Evolutionary conservation across 2,113 vertebrate genomes (phyloP).

Genomic region (Picathartes gymnocephalus): DNA sequence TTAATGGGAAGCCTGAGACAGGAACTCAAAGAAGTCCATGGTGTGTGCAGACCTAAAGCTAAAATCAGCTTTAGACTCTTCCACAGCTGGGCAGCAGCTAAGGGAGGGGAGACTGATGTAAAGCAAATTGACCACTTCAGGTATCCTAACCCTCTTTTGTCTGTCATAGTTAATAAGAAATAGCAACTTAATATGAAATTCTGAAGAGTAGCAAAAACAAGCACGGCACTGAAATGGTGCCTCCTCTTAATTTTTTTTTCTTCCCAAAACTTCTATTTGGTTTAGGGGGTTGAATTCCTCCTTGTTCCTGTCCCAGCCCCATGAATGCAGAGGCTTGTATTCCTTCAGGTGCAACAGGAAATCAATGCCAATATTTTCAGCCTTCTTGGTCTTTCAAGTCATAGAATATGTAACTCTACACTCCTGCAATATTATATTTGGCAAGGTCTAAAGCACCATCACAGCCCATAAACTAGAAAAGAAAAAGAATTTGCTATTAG

Average conservation of each 20-base stretch:
- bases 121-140: neutral
- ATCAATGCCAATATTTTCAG: slow-evolving; percentile 23
- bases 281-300: neutral
- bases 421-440: slow-evolving; percentile 37
- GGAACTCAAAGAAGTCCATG: neutral
- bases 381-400: neutral
- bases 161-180: neutral
- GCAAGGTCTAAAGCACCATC: neutral
- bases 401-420: neutral
- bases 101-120: neutral
- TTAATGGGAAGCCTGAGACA: neutral
- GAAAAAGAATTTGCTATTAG: neutral
- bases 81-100: neutral
- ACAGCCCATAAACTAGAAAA: slow-evolving; percentile 34
- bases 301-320: neutral
- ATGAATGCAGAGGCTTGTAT: slow-evolving; percentile 32
- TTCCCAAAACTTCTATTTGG: neutral
- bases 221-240: neutral
- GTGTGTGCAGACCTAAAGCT: neutral
- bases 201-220: neutral
- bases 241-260: neutral
- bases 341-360: slow-evolving; percentile 38
- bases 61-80: neutral
- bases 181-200: neutral
- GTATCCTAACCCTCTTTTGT: neutral